Base-by-base conservation (phyloP, 2,113 vertebrate genomes). In the Salvelinus sp. region DNA sequence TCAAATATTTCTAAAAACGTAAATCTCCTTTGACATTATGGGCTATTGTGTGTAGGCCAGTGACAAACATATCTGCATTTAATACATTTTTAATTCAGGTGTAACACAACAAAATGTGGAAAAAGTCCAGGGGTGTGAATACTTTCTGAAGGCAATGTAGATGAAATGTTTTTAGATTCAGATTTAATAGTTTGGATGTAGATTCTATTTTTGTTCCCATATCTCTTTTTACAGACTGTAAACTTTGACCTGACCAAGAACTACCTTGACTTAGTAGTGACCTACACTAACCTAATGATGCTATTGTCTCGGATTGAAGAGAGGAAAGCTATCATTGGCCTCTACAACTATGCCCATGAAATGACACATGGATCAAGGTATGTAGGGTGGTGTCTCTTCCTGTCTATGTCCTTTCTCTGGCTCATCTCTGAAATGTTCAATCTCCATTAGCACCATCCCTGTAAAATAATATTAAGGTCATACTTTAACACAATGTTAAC, bases 201-300 rank as follows among this genome's bases (percentile, higher is more conserved):
- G n/a, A 16, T 62, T 22, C 18, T 22, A 22, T 10, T n/a, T 13
- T 22, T 62, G 7, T 22, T 57, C n/a, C 7, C n/a, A n/a, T n/a
- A 23, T 62, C 58, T 62, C n/a, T 7, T 62, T 62, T 62, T 22
- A 54, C 58, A 98, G 98, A 99, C 97, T 88, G 97, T 99, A 90
- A 99, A 99, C 89, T 99, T 99, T 84, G 98, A 99, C 93, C 96
- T 99, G 89, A 99, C 98, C 69, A 98, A 92, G 91, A 99, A 99
- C 93, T 99, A 99, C 92, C 92, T 99, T 88, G 97, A 99, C 88
- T 90, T 99, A 88, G 97, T 98, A 74, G 96, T 98, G 91, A 99
- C 97, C 0, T 99, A 99, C 92, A 98, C 97, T 73, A 99, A 96
- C 25, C 92, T 99, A 84, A 99, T 99, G 98, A 97, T 96, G 62